Conservation (phyloP, 2,797 vertebrate species). For the Mastacembelus armatus region DNA sequence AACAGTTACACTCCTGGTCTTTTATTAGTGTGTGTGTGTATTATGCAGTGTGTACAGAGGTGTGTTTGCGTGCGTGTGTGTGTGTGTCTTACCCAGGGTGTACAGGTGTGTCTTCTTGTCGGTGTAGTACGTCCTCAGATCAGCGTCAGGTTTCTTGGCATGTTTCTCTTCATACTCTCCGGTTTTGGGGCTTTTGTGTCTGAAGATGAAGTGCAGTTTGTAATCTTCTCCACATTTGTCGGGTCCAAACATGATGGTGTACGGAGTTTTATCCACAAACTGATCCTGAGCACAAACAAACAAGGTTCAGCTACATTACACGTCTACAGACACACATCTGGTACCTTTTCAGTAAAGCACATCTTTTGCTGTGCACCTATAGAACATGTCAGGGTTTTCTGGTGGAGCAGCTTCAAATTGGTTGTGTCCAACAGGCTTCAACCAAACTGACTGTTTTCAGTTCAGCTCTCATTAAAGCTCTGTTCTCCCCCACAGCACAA, state of each 20-base stretch:
- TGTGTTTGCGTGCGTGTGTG: neutral
- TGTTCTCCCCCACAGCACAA: no score
- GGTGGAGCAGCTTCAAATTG: no score
- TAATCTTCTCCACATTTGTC: constrained; percentile 99
- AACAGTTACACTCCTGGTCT: constrained; percentile 2
- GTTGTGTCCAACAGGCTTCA: no score
- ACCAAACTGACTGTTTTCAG: no score
- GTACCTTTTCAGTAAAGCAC: no score
- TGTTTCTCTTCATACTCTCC: constrained; percentile 96
- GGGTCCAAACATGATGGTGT: constrained; percentile 99
- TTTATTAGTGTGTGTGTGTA: neutral
- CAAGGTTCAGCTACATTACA: no score
- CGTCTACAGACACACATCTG: no score
- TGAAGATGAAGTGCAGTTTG: constrained; percentile 98
- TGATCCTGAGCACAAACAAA: constrained; percentile 88
- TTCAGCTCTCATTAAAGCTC: no score
- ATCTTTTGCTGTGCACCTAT: no score
- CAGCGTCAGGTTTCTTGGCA: constrained; percentile 92
- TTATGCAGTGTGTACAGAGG: neutral
- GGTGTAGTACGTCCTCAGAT: constrained; percentile 93
- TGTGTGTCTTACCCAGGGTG: constrained; percentile 85
- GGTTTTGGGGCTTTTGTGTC: constrained; percentile 96
- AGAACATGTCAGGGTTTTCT: no score
- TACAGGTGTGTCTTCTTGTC: constrained; percentile 99
- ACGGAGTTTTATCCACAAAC: constrained; percentile 96